Evolutionary conservation across 2,888 invertebrate genomes (phyloP).

Genomic region (Drosophila maculinotata): DNA sequence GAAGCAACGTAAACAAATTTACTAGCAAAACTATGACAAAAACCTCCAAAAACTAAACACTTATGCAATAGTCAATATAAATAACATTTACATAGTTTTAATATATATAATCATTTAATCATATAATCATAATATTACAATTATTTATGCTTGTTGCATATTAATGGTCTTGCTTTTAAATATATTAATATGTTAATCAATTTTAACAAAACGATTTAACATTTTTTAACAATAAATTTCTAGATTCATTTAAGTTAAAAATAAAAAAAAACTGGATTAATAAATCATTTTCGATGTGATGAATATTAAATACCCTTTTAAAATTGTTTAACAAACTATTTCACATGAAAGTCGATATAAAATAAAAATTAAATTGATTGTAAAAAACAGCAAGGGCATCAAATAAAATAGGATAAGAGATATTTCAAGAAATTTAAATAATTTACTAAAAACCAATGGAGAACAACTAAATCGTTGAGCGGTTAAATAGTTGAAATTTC

Average conservation of each 20-base stretch:
- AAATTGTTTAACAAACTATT: not conserved
- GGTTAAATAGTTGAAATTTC: not conserved
- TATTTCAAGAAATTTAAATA: not conserved
- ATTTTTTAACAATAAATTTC: not conserved
- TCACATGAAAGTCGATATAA: too few species aligned
- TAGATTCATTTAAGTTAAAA: not conserved
- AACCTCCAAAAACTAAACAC: conserved; percentile 12
- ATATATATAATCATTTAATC: not conserved
- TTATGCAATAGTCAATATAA: conserved; percentile 22
- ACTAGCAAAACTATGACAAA: conserved; percentile 1
- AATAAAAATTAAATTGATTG: not conserved
- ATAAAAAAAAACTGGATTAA: not conserved
- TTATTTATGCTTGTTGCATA: not conserved
- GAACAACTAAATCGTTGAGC: not conserved
- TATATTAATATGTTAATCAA: not conserved
- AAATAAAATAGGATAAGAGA: not conserved
- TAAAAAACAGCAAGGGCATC: not conserved
- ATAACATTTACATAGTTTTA: not conserved
- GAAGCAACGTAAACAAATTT: conserved; percentile 37
- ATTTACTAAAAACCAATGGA: too few species aligned
- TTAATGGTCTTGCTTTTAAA: not conserved
- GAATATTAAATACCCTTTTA: not conserved
- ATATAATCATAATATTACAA: not conserved
- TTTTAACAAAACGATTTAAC: not conserved
- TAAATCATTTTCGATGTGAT: not conserved